Conservation (phyloP, 2,113 vertebrate species). For the Aldabrachelys gigantea region DNA sequence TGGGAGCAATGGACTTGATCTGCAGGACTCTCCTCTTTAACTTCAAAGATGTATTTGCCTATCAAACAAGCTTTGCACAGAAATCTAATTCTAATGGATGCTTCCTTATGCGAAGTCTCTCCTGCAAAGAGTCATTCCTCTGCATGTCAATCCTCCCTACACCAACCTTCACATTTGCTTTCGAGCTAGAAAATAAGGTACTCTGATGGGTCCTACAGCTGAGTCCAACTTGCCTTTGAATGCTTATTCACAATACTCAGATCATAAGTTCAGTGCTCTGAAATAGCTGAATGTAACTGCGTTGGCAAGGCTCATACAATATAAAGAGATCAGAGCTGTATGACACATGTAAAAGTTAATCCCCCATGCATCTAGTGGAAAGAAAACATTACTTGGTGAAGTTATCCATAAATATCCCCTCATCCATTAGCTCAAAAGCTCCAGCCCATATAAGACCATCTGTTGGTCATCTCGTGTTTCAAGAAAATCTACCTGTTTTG, state of each 20-base stretch:
- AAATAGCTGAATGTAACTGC: neutral
- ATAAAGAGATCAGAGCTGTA: constrained; percentile 1
- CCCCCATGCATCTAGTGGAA: neutral
- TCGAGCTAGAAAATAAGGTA: constrained; percentile 23
- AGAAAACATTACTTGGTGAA: neutral
- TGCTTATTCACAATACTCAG: constrained; percentile 32
- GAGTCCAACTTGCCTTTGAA: constrained; percentile 28
- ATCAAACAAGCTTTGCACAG: neutral
- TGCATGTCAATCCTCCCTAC: neutral
- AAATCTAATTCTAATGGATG: neutral
- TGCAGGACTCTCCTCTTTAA: neutral
- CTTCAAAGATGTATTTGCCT: too few relatives aligned
- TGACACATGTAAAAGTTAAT: neutral
- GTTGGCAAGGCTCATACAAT: constrained; percentile 5
- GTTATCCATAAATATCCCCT: neutral
- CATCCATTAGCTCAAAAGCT: neutral
- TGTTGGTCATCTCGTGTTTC: neutral
- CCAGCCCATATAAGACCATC: neutral
- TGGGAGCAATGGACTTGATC: neutral
- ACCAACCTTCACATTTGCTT: constrained; percentile 37
- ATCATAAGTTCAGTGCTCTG: neutral
- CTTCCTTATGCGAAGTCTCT: neutral
- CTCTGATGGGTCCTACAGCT: neutral
- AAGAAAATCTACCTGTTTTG: neutral
- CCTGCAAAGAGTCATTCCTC: too few relatives aligned